Evolutionary conservation across 2,113 vertebrate species (phyloP), one percentile per base, ranked within the genome.

Genomic region (Centropus bengalensis): DNA sequence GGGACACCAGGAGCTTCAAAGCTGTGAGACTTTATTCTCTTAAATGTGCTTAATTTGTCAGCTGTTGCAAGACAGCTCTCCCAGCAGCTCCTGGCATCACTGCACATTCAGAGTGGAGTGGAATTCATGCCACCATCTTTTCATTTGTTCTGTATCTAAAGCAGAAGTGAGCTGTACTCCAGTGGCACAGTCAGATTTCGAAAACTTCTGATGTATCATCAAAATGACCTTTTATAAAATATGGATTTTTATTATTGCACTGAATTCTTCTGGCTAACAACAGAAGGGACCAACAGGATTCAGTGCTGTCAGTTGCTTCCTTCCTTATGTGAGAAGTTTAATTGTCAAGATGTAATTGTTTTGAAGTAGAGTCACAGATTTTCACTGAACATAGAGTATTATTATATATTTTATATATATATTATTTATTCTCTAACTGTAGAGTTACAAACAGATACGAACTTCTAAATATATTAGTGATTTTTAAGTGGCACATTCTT

Each of bases 41-140:
- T 59, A 77, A 54, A 55, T 67, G 10, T 23, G 5, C 45, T 86
- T 78, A 8, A 15, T 88, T 82, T 82, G 51, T 64, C 52, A 71
- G 44, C 22, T 36, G 21, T 49, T 36, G n/a, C 14, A 28, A 44
- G 33, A 24, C 16, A 44, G 56, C 24, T 81, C 30, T 74, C 8
- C 49, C 64, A 40, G 45, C n/a, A 76, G 40, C 36, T 91, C 20
- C 59, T 51, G 30, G 42, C 45, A 54, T 56, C 2, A 1, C 2
- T 2, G 19, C 38, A 6, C 5, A 0, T 3, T 93, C 32, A 44
- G 44, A 79, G 38, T 3, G 0, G 2, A 40, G 30, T 55, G 23
- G 28, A 86, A 55, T 51, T 74, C 2, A 1, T 44, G 62, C 22
- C 0, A 0, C 26, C 0, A 0, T 71, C 8, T 54, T 82, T 71